These are phyloP conservation scores for Anguilla anguilla DNA, from an alignment of 2,797 vertebrate species.

Conservation along the genomic window DNA sequence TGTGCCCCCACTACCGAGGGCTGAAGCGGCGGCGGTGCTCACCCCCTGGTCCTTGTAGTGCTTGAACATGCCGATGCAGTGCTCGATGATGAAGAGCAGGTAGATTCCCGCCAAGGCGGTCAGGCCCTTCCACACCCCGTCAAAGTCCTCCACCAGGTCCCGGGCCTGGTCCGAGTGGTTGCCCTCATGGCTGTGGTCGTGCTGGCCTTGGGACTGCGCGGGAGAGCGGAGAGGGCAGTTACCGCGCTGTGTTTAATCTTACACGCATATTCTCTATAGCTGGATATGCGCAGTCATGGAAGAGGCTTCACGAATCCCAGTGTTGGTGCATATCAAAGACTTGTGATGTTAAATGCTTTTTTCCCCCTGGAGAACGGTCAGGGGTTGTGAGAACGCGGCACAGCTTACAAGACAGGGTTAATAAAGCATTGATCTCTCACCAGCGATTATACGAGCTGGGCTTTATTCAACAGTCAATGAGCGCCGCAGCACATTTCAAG, in stretches of 20 bases:
- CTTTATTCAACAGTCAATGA: neutral
- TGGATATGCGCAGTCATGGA: neutral
- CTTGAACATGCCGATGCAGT: constrained; percentile 95
- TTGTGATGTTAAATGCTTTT: neutral
- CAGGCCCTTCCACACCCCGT: constrained; percentile 93
- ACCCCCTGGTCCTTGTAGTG: constrained; percentile 89
- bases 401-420: neutral
- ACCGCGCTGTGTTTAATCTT: neutral
- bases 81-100: constrained; percentile 95
- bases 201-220: constrained; percentile 83
- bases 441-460: neutral
- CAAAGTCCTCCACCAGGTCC: constrained; percentile 76
- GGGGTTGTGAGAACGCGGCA: neutral
- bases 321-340: neutral
- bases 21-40: constrained; percentile 33
- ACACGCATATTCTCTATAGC: neutral
- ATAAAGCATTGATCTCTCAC: neutral
- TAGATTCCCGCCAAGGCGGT: constrained; percentile 93
- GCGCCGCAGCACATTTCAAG: neutral
- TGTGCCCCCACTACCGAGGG: neutral
- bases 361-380: neutral
- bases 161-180: constrained; percentile 25
- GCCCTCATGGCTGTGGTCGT: constrained; percentile 78
- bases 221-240: constrained; percentile 1
- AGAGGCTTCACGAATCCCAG: neutral